These are phyloP conservation scores for Petrolisthes manimaculis DNA, from an alignment of 2,888 invertebrate species.

Conservation along the genomic window DNA sequence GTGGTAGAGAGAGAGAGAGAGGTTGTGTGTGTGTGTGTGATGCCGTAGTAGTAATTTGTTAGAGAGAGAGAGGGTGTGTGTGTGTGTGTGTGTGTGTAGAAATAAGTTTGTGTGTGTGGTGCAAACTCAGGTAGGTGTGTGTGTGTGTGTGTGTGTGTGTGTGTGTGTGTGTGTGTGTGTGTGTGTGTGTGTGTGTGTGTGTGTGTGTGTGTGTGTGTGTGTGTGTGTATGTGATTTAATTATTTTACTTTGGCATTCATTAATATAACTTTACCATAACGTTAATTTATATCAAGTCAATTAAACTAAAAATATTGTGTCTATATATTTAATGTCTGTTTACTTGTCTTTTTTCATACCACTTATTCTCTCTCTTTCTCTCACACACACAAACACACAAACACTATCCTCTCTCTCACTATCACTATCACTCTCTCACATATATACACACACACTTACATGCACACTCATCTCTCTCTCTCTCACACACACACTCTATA, in stretches of 20 bases:
- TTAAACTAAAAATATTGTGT: no score
- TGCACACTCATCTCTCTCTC: background rate
- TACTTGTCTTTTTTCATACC: no score
- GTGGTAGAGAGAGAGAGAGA: background rate
- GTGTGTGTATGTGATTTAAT: conserved; percentile 10
- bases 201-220: background rate
- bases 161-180: background rate
- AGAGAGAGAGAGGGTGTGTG: background rate
- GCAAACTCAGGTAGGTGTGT: background rate
- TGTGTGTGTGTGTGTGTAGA: background rate
- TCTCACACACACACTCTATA: background rate
- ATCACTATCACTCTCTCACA: background rate
- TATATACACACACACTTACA: background rate
- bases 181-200: background rate
- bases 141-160: background rate
- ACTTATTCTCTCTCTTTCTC: background rate
- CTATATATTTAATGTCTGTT: no score
- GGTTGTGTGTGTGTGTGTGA: conserved; percentile 9
- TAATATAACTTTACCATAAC: no score
- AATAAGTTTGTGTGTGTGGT: background rate
- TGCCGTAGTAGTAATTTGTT: conserved; percentile 9
- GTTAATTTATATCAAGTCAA: no score
- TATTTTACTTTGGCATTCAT: no score
- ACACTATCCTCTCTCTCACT: background rate
- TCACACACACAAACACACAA: background rate